Evolutionary conservation across 2,113 vertebrate species (phyloP).

Genomic region (Brachyhypopomus occidentalis): DNA sequence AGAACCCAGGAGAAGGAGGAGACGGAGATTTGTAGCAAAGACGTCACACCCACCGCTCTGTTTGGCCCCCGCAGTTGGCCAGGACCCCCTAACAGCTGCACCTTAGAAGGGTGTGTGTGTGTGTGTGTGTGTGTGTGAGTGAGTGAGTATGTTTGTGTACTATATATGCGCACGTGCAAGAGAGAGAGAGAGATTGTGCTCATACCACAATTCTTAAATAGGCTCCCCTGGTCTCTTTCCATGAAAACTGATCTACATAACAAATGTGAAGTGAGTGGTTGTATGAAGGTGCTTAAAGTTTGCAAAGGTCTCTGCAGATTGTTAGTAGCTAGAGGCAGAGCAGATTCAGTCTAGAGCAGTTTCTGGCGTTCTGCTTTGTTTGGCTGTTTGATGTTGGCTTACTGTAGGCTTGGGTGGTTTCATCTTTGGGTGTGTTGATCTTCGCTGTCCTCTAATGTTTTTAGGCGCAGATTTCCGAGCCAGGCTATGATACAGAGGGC

Average conservation of each 20-base stretch:
- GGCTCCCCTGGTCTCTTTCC: conserved; percentile 24
- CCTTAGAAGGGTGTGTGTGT: conserved; percentile 25
- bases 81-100: conserved; percentile 49
- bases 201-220: conserved; percentile 34
- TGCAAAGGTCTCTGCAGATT: no score
- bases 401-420: background rate
- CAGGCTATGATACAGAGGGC: no score
- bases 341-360: no score
- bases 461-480: no score
- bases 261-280: conserved; percentile 5
- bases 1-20: conserved; percentile 21
- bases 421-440: background rate
- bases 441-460: background rate
- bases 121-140: conserved; percentile 31
- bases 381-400: background rate
- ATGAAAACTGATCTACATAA: conserved; percentile 22
- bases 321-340: no score
- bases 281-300: background rate
- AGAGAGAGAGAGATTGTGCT: conserved; percentile 38
- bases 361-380: no score
- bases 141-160: background rate
- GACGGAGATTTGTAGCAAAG: conserved; percentile 39
- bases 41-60: conserved; percentile 46
- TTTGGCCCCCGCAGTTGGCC: conserved; percentile 49
- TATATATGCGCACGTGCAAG: no score